These are phyloP conservation scores for Promerops cafer DNA, from an alignment of 2,113 vertebrate species.

Conservation along the genomic window DNA sequence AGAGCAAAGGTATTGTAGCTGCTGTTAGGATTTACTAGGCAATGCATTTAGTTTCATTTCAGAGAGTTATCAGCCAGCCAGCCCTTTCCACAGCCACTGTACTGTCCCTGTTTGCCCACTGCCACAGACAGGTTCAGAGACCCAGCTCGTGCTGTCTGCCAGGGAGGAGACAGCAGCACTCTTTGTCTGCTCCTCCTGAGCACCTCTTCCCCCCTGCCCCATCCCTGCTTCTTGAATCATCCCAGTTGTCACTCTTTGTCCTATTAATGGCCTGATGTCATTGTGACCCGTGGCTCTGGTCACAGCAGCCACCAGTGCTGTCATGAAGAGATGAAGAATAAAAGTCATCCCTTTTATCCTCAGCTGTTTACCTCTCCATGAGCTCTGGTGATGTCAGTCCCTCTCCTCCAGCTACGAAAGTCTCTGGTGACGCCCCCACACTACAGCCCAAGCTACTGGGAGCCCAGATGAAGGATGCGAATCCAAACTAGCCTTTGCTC, in stretches of 20 bases:
- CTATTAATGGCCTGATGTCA: conserved; percentile 25
- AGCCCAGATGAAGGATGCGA: neutral
- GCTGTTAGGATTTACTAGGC: neutral
- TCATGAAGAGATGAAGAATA: neutral
- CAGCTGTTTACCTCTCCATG: neutral
- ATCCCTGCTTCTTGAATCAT: neutral
- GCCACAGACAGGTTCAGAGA: neutral
- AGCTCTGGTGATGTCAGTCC: neutral
- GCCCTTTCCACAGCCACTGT: neutral
- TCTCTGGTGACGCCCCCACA: neutral
- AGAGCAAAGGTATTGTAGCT: neutral
- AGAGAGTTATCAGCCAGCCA: neutral
- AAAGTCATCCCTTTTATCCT: neutral
- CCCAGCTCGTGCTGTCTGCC: neutral
- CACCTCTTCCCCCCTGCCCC: neutral
- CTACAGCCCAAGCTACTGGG: rapidly evolving
- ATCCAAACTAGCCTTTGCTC: neutral
- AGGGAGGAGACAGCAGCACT: neutral
- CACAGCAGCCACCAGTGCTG: neutral
- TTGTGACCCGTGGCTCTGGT: neutral
- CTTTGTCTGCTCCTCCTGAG: neutral
- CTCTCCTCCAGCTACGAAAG: neutral
- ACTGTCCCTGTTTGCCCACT: neutral
- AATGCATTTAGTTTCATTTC: neutral
- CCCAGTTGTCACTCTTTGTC: neutral